Conservation (phyloP, 2,113 vertebrate genomes). For the Dunckerocampus dactyliophorus region DNA sequence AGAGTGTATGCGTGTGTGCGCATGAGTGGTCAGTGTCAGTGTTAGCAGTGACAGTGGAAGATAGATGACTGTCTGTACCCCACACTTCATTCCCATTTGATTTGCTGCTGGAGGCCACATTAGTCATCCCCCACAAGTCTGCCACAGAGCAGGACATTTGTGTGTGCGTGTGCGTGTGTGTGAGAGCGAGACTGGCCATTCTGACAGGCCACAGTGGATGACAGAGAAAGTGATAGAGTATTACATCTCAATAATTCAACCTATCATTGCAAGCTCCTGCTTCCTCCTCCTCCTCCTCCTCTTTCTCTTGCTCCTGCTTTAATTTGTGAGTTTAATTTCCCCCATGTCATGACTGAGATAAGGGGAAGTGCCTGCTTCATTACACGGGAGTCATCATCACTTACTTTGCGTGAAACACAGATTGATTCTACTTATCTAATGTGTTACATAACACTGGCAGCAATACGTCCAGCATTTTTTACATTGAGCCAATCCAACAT, state of each 20-base stretch:
- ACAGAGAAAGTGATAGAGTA: constrained; percentile 32
- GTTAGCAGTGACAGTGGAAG: constrained; percentile 49
- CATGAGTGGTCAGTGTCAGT: constrained; percentile 36
- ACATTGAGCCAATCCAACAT: constrained; percentile 13
- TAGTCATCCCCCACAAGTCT: constrained; percentile 48
- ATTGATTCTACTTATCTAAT: constrained; percentile 37
- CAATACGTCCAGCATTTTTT: constrained; percentile 1
- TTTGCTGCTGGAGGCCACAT: constrained; percentile 57
- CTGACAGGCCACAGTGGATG: constrained; percentile 27
- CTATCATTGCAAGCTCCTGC: constrained; percentile 10
- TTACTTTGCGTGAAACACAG: constrained; percentile 20
- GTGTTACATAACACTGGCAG: constrained; percentile 23
- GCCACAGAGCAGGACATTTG: constrained; percentile 37
- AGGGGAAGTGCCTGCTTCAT: constrained; percentile 27
- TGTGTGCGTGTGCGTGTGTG: constrained; percentile 1
- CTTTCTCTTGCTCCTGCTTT: constrained; percentile 9
- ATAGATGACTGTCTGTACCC: constrained; percentile 52
- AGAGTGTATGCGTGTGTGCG: background rate
- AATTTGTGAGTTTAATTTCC: constrained; percentile 40
- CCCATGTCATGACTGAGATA: constrained; percentile 17
- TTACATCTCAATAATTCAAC: constrained; percentile 47
- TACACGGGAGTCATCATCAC: constrained; percentile 33
- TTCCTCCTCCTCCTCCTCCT: constrained; percentile 9
- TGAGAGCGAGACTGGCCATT: background rate
- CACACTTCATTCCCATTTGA: constrained; percentile 60